Base-by-base conservation (phyloP, 2,888 invertebrate species). In the Melipona beecheii region DNA sequence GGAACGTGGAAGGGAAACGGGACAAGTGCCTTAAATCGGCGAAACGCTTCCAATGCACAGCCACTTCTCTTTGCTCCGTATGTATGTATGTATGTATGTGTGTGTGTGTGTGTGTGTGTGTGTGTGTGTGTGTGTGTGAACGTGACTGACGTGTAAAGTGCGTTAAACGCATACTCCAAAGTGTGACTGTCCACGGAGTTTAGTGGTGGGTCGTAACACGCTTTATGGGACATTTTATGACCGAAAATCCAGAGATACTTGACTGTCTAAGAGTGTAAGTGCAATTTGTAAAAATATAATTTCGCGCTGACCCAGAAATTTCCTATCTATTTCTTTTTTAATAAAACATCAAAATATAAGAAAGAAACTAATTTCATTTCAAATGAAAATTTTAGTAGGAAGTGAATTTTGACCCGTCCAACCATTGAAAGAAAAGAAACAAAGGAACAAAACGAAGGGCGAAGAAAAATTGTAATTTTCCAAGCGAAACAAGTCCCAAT, bases 1-100 rank as follows among this genome's bases (percentile, higher is more conserved):
- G 56, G 43, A 15, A 73, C 36, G 19, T 17, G 50, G 60, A 13
- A 52, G 50, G 56, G 50, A 76, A 81, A 66, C 60, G 66, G 52
- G 9, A 62, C n/a, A 11, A 71, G 70, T 31, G 70, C 13, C 21
- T 62, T 21, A 71, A 65, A 49, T 76, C 50, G 65, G 9, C 9
- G 15, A 31, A 24, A 49, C 66, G n/a, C 50, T 21, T 43, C 43
- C 27, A 43, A 49, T 72, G n/a, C 52, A 52, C 62, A 19, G 36
- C 9, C 17, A 19, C 69, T 69, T 52, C 24, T 13, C 54, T 11
- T 27, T 15, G 2, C 2, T 17, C 24, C 36, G 9, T 27, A 36
- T 36, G 36, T 9, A 36, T 5, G 9, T 36, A 1, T 27, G 27
- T 27, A 1, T 31, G 31, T 31, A 31, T 31, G 31, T 31, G 31